Percentiles rank a stretch among this genome's conserved stretches.
Evolutionary conservation across 2,113 vertebrate genomes (phyloP).

Genomic region (Ceuthmochares aereus): DNA sequence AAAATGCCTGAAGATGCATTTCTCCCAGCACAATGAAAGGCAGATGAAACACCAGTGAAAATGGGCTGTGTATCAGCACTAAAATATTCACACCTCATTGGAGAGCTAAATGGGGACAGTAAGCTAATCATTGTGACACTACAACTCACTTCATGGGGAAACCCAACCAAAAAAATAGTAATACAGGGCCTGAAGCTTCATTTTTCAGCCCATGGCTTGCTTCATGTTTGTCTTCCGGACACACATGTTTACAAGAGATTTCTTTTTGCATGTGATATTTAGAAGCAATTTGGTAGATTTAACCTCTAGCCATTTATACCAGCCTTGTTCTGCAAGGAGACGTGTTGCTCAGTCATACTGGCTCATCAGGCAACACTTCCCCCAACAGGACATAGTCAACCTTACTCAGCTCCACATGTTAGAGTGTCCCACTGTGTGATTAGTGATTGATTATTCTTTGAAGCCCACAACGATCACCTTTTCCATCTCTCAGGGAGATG

Average conservation of each 20-base stretch:
- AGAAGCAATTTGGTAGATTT: neutral
- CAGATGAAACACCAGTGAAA: slow-evolving; percentile 15
- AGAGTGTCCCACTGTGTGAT: neutral
- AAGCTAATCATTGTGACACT: neutral
- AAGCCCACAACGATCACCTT: rapidly evolving
- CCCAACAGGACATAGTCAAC: neutral
- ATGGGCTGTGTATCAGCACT: neutral
- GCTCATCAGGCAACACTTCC: rapidly evolving
- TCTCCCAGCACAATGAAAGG: slow-evolving; percentile 26
- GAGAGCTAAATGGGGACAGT: slow-evolving; percentile 37
- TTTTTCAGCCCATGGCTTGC: neutral
- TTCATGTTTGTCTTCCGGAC: neutral
- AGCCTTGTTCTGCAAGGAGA: neutral
- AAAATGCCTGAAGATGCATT: slow-evolving; percentile 14
- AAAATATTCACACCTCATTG: slow-evolving; percentile 42
- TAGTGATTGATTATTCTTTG: rapidly evolving
- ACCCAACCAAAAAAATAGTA: neutral
- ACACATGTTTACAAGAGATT: neutral
- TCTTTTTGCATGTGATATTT: neutral
- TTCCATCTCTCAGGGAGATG: neutral
- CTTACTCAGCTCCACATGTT: neutral
- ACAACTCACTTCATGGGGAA: neutral
- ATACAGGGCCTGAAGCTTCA: neutral
- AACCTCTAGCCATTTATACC: neutral
- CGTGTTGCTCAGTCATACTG: neutral